Percentiles rank a stretch among this genome's conserved stretches.
Conservation (phyloP, 2,113 vertebrate genomes). For the Poeciliopsis retropinna region DNA sequence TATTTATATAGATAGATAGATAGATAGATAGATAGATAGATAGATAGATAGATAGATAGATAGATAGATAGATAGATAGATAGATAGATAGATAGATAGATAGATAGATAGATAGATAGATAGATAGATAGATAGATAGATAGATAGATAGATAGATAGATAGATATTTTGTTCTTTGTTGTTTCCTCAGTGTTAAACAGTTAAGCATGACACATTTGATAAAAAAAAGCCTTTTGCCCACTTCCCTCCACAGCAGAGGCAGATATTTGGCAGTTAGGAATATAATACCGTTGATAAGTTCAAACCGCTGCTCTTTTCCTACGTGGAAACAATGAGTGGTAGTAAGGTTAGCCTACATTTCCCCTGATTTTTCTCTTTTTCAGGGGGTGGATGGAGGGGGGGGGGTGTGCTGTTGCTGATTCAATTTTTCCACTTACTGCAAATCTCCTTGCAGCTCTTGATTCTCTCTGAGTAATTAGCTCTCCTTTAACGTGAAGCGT, state of each 20-base stretch:
- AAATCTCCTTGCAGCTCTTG: constrained; percentile 49
- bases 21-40: too few species aligned
- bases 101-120: too few species aligned
- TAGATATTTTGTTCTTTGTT: neutral
- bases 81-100: too few species aligned
- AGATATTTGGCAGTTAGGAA: constrained; percentile 49
- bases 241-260: constrained; percentile 36
- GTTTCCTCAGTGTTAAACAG: constrained; percentile 7
- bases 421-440: constrained; percentile 77
- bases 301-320: constrained; percentile 56
- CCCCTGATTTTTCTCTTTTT: constrained; percentile 54
- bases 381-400: constrained; percentile 22
- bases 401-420: constrained; percentile 58
- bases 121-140: too few species aligned
- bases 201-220: constrained; percentile 20
- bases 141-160: too few species aligned
- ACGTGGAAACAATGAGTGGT: constrained; percentile 78
- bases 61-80: too few species aligned
- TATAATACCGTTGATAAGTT: constrained; percentile 44
- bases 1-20: too few species aligned
- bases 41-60: too few species aligned
- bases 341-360: constrained; percentile 72
- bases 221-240: constrained; percentile 25
- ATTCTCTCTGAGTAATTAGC: constrained; percentile 56
- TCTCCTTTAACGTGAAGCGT: constrained; percentile 23